Base-by-base conservation (phyloP, 2,888 invertebrate genomes). In the Pterobdella sp. region DNA sequence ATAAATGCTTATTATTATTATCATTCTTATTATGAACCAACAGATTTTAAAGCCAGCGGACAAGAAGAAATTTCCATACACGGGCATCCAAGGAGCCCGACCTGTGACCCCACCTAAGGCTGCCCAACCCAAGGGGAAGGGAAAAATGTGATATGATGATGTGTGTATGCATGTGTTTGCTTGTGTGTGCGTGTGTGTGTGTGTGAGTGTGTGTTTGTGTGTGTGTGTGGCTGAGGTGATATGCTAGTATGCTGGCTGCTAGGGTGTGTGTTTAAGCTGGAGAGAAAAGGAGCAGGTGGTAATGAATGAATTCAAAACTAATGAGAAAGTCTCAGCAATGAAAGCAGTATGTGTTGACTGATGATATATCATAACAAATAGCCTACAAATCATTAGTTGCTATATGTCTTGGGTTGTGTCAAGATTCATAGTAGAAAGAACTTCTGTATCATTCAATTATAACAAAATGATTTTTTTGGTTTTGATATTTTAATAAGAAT, bases 1-100 rank as follows among this genome's bases (percentile, higher is more conserved):
- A n/a, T n/a, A n/a, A n/a, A n/a, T n/a, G n/a, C n/a, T n/a, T n/a
- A n/a, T n/a, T n/a, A n/a, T n/a, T n/a, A n/a, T n/a, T n/a, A n/a
- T n/a, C n/a, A n/a, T n/a, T n/a, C n/a, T n/a, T n/a, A n/a, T n/a
- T n/a, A n/a, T n/a, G n/a, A n/a, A n/a, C 74, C 76, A 76, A n/a
- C 85, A 97, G 96, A 98, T 98, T 81, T 86, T 98, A 85, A 97
- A 98, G 87, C 98, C 98, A 82, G 97, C 97, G 76, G 97, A 98
- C 87, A 98, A 97, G 86, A 98, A 98, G 87, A 91, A 97, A 86
- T 97, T 96, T 86, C 93, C 95, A 84, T 94, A 97, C 85, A 92
- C 92, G 79, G 91, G 92, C 79, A 88, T 94, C 84, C 94, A 92
- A 86, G 90, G 94, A 82, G 94, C 94, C 81, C 89, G 97, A 82